Evolutionary conservation across 1,140 invertebrate genomes (phyloP), one percentile per base, ranked within the genome.

Genomic region (Belonocnema kinseyi): DNA sequence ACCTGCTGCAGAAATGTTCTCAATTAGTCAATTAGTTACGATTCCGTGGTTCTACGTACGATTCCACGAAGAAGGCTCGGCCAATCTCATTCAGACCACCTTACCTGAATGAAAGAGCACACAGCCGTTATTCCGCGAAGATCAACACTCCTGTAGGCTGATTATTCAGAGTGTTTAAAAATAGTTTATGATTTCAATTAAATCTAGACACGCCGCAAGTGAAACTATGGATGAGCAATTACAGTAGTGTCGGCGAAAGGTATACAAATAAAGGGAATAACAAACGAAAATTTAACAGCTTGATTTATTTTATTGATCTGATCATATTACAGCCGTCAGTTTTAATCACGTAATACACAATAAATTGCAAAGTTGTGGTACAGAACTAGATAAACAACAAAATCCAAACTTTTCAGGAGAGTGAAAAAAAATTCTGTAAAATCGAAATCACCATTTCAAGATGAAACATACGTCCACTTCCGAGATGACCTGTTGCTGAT

Each of bases 161-260:
- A 66, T 66, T 66, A 66, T 66, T 46, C 61, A 40, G 61, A 33
- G 33, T 16, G 61, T 66, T 66, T 66, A 66, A 66, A 66, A 66
- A 66, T 66, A 66, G 61, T 66, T 66, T 66, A 66, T 66, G 33
- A 66, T 66, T 66, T 66, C 61, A 40, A 66, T 66, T 66, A 66
- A 40, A 17, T n/a, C n/a, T 17, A 54, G 53, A 54, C n/a, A 54
- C n/a, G 53, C 17, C 21, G 58, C 16, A 33, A 61, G 58, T 61
- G 26, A 61, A 61, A 61, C 26, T 33, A 12, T 46, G 10, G 40
- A 8, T 46, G 21, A 58, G 19, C 56, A 58, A 61, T 61, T 33
- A 13, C 26, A 46, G 40, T 33, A 61, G 33, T 26, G 26, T 33
- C 26, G 58, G 21, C 58, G 21, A 26, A 26, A 26, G 21, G 21